Evolutionary conservation across 2,113 vertebrate genomes (phyloP), one percentile per base, ranked within the genome.

Genomic region (Coryphaenoides rupestris): DNA sequence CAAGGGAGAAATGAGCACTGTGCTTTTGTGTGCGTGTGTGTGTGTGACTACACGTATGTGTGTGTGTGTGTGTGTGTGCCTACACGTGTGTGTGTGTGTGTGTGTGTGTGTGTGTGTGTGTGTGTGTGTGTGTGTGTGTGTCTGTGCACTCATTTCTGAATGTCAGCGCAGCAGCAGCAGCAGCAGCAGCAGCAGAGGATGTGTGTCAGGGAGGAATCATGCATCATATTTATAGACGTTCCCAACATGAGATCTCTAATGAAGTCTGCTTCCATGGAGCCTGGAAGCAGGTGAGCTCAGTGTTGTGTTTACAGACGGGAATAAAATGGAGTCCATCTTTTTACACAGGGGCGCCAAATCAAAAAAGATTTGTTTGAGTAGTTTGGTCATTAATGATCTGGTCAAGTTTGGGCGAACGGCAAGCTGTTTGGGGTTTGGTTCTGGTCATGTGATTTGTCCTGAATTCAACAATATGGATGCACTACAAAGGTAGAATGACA

Each of bases 211-310:
- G 54, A 67, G 28, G 46, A 53, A 74, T 74, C 74, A 80, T 84
- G 46, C 68, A 76, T 87, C 80, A 86, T 68, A 78, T 86, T 86
- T 80, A 84, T 84, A 80, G 80, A 80, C 58, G 59, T 52, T 76
- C 71, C 33, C 60, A 66, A 63, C 33, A 12, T 40, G 52, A 69
- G 28, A 76, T 73, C 66, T 69, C 58, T 73, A 77, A 75, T 69
- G 60, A 74, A 72, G 52, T 54, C 52, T 55, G 19, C 9, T 22
- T 21, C 13, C 7, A 21, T 55, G 54, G 7, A 55, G 10, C 13
- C 14, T 22, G 19, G 21, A 55, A 55, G 19, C 13, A 55, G 9
- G 21, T 55, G 1, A 55, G 21, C 33, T 13, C 47, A 17, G 47
- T 17, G 17, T 50, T 4, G 47, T 50, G 47, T 12, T 40, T 40